Base-by-base conservation (phyloP, 1,140 invertebrate species). In the Anadara kagoshimensis region DNA sequence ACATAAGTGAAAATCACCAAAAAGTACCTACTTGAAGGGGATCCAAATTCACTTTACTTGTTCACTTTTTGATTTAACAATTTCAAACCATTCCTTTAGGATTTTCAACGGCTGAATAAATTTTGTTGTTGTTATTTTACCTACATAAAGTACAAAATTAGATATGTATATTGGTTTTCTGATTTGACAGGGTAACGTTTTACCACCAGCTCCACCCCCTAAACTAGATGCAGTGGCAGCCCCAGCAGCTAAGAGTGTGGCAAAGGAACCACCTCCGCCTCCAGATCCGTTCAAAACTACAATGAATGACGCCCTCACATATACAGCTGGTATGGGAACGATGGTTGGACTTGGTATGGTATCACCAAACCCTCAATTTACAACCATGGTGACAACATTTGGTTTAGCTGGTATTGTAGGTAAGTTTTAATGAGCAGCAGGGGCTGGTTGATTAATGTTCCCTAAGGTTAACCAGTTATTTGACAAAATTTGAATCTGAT, bases 361-460 rank as follows among this genome's bases (percentile, higher is more conserved):
- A 0, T 94, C 95, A 47, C 96, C 96, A 4, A 96, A 95, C 88
- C 90, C 93, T 12, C 92, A 93, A 24, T 96, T 97, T 83, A 94
- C 95, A 0, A 93, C 94, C 12, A 97, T 96, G 95, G 92, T 94
- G 24, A 95, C 95, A 1, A 96, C 94, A 12, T 93, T 97, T 82
- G 94, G 94, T 56, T 87, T 97, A 61, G 91, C 94, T 78, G 94
- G 94, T 85, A 93, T 97, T 82, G 95, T 96, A 47, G 96, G 95
- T 82, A 78, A 70, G 88, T 79, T 8, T n/a, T 29, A 0, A 24
- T 43, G 1, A 41, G 18, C 5, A 36, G 12, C 26, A n/a, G n/a
- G n/a, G n/a, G n/a, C n/a, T n/a, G n/a, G n/a, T n/a, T n/a, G n/a
- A n/a, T n/a, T n/a, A n/a, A n/a, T n/a, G n/a, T n/a, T n/a, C n/a